Conservation (phyloP, 2,888 invertebrate genomes). For the Omphaloscelis lunosa region DNA sequence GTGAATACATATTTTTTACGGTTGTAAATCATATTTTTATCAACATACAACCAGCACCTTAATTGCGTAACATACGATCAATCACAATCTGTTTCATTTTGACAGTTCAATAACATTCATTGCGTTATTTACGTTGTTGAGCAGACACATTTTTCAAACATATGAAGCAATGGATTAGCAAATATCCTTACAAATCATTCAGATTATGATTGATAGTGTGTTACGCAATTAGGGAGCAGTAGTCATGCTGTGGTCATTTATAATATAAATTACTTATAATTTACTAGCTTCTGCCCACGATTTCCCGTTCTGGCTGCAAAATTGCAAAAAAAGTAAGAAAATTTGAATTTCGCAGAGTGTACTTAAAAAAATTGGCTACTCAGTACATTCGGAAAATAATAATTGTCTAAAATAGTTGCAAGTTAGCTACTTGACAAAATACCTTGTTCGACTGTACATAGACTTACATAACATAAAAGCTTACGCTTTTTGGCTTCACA, state of each 20-base stretch:
- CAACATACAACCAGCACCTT: neutral
- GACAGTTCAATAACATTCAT: too few species aligned
- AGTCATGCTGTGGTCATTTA: too few species aligned
- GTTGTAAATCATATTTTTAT: neutral
- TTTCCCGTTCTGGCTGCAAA: neutral
- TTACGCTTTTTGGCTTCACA: neutral
- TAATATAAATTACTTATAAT: too few species aligned
- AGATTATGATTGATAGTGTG: too few species aligned
- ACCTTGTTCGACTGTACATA: neutral
- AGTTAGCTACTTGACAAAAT: neutral
- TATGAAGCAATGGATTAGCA: too few species aligned
- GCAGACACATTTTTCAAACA: too few species aligned
- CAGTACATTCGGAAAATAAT: neutral
- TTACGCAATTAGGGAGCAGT: too few species aligned
- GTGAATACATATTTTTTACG: neutral
- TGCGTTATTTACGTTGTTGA: too few species aligned
- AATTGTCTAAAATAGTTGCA: neutral
- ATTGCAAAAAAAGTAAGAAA: neutral
- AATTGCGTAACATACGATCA: too few species aligned
- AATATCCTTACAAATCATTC: too few species aligned
- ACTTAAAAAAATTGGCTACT: neutral
- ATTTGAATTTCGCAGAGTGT: neutral
- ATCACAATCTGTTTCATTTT: too few species aligned
- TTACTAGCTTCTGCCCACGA: too few species aligned
- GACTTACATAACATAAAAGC: neutral